Percentiles rank a stretch among this genome's conserved stretches.
phyloP scores from a whole-genome alignment of 2,113 vertebrate genomes.

The Syngnathus typhle region DNA sequence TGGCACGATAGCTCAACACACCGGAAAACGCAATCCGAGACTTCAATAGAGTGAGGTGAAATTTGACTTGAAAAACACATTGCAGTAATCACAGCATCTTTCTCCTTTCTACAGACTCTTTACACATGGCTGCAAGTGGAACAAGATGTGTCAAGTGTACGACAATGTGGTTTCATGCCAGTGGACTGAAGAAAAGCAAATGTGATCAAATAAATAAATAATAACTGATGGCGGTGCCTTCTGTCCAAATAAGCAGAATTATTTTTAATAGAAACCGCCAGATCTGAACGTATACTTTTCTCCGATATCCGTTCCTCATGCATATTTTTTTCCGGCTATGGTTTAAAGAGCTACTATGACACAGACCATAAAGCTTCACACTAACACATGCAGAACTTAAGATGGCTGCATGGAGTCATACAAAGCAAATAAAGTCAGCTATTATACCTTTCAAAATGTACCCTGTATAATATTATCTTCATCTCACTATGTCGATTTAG shows the following conservation, averaged over 20 bases:
- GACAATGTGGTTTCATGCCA: slow-evolving; percentile 1
- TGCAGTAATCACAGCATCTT: slow-evolving; percentile 20
- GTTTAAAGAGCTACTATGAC: slow-evolving; percentile 47
- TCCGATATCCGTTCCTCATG: slow-evolving; percentile 17
- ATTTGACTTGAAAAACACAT: slow-evolving; percentile 19
- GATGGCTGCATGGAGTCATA: slow-evolving; percentile 19
- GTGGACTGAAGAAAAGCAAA: slow-evolving; percentile 8
- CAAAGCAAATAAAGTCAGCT: slow-evolving; percentile 27
- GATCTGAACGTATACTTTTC: slow-evolving; percentile 18
- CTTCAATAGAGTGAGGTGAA: slow-evolving; percentile 6
- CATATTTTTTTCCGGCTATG: slow-evolving; percentile 16
- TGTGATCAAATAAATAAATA: neutral
- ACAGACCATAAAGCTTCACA: slow-evolving; percentile 28
- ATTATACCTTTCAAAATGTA: slow-evolving; percentile 37
- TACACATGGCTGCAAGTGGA: slow-evolving; percentile 25
- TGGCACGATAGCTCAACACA: slow-evolving; percentile 11
- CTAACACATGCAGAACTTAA: slow-evolving; percentile 10
- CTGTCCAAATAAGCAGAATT: neutral
- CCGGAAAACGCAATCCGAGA: slow-evolving; percentile 8
- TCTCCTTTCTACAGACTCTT: slow-evolving; percentile 23
- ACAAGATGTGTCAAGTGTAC: slow-evolving; percentile 12
- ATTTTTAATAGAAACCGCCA: neutral
- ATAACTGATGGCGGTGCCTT: neutral
- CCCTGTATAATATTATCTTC: slow-evolving; percentile 8
- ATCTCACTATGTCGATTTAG: neutral